Base-by-base conservation (phyloP, 2,797 vertebrate genomes). In the Gymnocypris eckloni region DNA sequence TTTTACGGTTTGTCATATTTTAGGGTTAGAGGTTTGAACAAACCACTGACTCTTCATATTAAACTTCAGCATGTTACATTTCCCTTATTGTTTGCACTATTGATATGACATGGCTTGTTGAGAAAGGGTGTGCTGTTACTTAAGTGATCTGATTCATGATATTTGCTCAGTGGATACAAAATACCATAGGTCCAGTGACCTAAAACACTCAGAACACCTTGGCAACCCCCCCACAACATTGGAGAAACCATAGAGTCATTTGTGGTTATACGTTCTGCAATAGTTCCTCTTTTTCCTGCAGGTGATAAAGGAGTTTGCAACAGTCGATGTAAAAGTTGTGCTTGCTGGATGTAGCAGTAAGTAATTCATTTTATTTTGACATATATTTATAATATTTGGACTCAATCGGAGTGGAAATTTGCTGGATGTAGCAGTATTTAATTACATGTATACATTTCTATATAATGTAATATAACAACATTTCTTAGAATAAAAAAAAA, bases 271-370 rank as follows among this genome's bases (percentile, higher is more conserved):
- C 0, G 15, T 67, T 54, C 59, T 88, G 28, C 16, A 45, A 37
- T 69, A 6, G 88, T 86, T 79, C 37, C 78, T 48, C 7, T 88
- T 88, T 77, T 88, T 88, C 54, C 85, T 92, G 87, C 95, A 99
- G 98, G 92, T 98, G 48, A 95, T 99, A n/a, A 97, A 96, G 89
- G 97, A 98, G 90, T 98, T 96, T 66, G 95, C 94, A 28, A 94
- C 95, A 11, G 93, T 98, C 75, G 95, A 95, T 43, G 92, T 99
- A 12, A 89, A 20, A 52, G 94, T 98, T 64, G 93, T 95, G 77
- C 91, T 99, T 72, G 96, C 97, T 11, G 93, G 95, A 88, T 98
- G 97, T 89, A 97, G 93, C 84, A 94, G 98, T 99, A 92, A 98
- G 98, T 96, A 8, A 61, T 50, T 78, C 0, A 59, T 39, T 12